These are phyloP conservation scores for Leuciscus waleckii DNA, from an alignment of 2,797 vertebrate species.

Conservation along the genomic window DNA sequence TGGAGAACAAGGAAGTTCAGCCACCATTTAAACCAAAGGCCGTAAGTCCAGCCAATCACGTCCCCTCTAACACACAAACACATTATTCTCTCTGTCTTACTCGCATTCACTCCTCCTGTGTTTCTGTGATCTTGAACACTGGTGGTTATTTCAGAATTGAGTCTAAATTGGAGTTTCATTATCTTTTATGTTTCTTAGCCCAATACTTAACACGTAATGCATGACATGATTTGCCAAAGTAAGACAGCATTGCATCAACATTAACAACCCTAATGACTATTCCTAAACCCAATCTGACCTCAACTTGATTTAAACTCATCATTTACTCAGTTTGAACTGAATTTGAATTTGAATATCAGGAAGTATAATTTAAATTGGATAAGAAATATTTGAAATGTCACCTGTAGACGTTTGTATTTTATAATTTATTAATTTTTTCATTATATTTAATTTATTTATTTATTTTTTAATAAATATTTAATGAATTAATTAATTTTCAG, in stretches of 20 bases:
- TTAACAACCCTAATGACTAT: neutral
- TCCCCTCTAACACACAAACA: neutral
- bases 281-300: neutral
- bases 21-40: constrained; percentile 98
- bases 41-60: constrained; percentile 80
- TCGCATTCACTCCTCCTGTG: neutral
- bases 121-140: neutral
- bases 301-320: neutral
- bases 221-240: neutral
- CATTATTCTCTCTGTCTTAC: constrained; percentile 1
- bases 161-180: neutral
- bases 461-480: neutral
- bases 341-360: neutral
- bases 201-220: neutral
- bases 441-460: neutral
- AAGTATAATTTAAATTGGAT: neutral
- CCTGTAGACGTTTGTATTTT: neutral
- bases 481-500: neutral
- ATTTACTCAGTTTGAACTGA: neutral
- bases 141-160: constrained; percentile 5
- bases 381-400: neutral
- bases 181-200: neutral
- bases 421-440: neutral
- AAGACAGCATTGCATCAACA: neutral
- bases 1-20: constrained; percentile 95